These are phyloP conservation scores for Drosophila neocordata DNA, from an alignment of 1,140 invertebrate genomes.

Conservation along the genomic window DNA sequence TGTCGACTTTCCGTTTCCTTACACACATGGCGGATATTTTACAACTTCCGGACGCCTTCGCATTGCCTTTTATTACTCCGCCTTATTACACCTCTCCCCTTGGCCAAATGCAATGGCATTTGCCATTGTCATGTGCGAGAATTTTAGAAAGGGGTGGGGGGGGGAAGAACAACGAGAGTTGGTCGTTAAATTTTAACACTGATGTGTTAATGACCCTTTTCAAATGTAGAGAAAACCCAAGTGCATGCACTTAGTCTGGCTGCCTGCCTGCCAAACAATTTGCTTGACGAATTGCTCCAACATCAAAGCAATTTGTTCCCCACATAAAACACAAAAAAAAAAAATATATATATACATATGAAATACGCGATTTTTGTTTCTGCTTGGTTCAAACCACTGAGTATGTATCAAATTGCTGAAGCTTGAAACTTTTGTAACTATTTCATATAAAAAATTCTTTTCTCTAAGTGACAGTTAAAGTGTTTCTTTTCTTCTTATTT, in stretches of 20 bases:
- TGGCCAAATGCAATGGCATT: conserved; percentile 1
- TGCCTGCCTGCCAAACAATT: conserved; percentile 36
- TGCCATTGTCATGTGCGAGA: conserved; percentile 1
- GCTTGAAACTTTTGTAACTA: too few relatives aligned
- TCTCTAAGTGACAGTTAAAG: too few relatives aligned
- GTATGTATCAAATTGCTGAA: conserved; percentile 13
- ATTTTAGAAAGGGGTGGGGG: not conserved
- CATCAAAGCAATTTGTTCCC: conserved; percentile 74
- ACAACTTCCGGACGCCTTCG: conserved; percentile 60
- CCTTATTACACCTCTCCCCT: not conserved
- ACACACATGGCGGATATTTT: conserved; percentile 71
- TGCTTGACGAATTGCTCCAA: conserved; percentile 73
- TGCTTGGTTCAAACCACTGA: not conserved
- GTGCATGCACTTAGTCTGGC: conserved; percentile 25
- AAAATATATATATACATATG: not conserved
- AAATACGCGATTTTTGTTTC: not conserved
- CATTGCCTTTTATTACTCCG: conserved; percentile 38
- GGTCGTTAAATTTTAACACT: conserved; percentile 77
- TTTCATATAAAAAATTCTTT: too few relatives aligned
- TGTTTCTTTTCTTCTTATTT: too few relatives aligned
- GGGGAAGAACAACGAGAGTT: conserved; percentile 5
- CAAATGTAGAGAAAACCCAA: conserved; percentile 14
- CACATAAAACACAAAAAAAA: conserved; percentile 49
- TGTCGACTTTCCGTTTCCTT: conserved; percentile 47
- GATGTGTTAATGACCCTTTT: conserved; percentile 70